Percentiles rank a stretch among this genome's conserved stretches.
These are phyloP conservation scores for Leucania comma DNA, from an alignment of 2,888 invertebrate genomes.

Conservation along the genomic window DNA sequence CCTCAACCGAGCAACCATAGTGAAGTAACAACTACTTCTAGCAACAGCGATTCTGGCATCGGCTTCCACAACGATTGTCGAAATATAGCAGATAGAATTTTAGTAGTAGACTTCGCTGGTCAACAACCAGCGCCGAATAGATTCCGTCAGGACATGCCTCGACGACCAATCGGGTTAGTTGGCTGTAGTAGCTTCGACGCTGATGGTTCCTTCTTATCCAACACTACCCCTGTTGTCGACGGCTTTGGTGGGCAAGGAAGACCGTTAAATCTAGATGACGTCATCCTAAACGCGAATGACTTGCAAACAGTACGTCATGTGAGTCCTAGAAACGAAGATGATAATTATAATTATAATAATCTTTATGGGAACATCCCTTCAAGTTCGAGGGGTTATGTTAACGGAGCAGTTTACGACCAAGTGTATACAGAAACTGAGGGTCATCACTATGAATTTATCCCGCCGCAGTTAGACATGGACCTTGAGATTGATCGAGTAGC, in stretches of 20 bases:
- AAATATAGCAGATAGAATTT: constrained; percentile 95
- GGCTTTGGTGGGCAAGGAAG: constrained; percentile 88
- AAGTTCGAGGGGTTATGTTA: constrained; percentile 74
- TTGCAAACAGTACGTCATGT: constrained; percentile 78
- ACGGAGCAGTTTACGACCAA: constrained; percentile 85
- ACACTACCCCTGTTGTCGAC: constrained; percentile 88
- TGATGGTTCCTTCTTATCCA: constrained; percentile 86
- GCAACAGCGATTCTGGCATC: constrained; percentile 98
- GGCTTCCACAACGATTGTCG: constrained; percentile 97
- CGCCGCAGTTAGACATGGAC: constrained; percentile 77
- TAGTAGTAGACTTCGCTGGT: constrained; percentile 94
- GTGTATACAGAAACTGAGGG: constrained; percentile 87
- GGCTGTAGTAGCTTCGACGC: constrained; percentile 86
- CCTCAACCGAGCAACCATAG: constrained; percentile 96
- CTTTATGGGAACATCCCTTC: constrained; percentile 82
- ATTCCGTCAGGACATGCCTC: constrained; percentile 80
- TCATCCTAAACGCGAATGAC: constrained; percentile 83
- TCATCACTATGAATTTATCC: constrained; percentile 83
- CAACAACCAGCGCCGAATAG: constrained; percentile 79
- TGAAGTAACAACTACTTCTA: constrained; percentile 95
- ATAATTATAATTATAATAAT: constrained; percentile 88
- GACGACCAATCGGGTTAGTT: constrained; percentile 83
- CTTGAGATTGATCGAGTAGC: constrained; percentile 79
- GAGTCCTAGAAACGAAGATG: constrained; percentile 81
- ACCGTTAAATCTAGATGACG: constrained; percentile 85